A percentile compares a stretch with the other conserved stretches of the same genome.
Evolutionary conservation across 2,888 invertebrate species (phyloP).

Genomic region (Epirrita christyi): DNA sequence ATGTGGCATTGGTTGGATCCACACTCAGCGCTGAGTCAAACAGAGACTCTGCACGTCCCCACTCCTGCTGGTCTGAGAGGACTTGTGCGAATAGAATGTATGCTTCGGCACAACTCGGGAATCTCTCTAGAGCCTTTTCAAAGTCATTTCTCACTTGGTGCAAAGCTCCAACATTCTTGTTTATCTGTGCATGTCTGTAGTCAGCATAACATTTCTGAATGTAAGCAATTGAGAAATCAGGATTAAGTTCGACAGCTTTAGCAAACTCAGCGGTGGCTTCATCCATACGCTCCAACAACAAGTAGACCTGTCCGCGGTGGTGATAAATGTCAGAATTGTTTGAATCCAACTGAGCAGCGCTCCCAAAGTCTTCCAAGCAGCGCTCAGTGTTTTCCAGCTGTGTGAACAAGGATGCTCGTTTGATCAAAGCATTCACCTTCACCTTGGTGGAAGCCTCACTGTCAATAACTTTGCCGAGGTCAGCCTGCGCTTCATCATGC

Average conservation of each 20-base stretch:
- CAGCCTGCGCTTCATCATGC: constrained; percentile 88
- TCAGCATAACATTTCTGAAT: constrained; percentile 97
- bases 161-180: constrained; percentile 86
- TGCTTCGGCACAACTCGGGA: constrained; percentile 94
- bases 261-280: constrained; percentile 93
- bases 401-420: constrained; percentile 93
- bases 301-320: constrained; percentile 95
- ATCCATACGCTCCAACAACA: constrained; percentile 92
- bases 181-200: constrained; percentile 88
- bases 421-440: constrained; percentile 94
- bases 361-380: constrained; percentile 91
- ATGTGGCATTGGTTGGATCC: constrained; percentile 93
- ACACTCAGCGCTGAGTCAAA: constrained; percentile 92
- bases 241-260: constrained; percentile 92
- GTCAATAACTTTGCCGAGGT: constrained; percentile 89
- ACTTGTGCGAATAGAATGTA: constrained; percentile 96
- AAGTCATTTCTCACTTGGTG: constrained; percentile 89
- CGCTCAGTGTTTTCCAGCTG: constrained; percentile 90
- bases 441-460: constrained; percentile 86
- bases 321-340: constrained; percentile 95
- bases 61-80: constrained; percentile 93
- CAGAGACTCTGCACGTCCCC: constrained; percentile 91
- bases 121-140: constrained; percentile 90
- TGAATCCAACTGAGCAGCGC: constrained; percentile 90
- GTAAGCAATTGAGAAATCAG: constrained; percentile 93